A percentile compares a stretch with the other conserved stretches of the same genome.
phyloP scores from a whole-genome alignment of 2,113 vertebrate genomes.

The Psilopogon haemacephalus region DNA sequence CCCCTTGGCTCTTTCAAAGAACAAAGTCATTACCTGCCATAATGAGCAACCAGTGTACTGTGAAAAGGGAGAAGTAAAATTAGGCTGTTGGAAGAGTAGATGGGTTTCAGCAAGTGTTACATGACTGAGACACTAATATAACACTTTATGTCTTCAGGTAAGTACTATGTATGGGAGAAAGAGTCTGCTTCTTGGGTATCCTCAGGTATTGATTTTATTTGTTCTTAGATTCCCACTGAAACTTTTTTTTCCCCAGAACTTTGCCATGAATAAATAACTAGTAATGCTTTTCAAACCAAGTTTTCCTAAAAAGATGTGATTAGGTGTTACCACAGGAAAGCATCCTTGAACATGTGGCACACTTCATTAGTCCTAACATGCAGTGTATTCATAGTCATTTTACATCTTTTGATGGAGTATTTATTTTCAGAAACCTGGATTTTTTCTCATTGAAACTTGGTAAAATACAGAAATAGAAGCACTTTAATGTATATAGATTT shows the following conservation, averaged over 20 bases:
- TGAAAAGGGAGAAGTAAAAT: neutral
- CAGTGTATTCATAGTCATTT: neutral
- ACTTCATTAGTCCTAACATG: neutral
- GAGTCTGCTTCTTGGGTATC: neutral
- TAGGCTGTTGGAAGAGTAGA: neutral
- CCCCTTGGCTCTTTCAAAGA: neutral
- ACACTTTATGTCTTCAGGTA: neutral
- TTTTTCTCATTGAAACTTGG: neutral
- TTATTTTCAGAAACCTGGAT: neutral
- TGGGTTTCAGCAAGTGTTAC: neutral
- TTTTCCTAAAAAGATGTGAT: neutral
- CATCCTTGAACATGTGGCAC: neutral
- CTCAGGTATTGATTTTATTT: neutral
- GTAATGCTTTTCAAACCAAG: neutral
- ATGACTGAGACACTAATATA: neutral
- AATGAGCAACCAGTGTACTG: neutral
- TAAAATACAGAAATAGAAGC: neutral
- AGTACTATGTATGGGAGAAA: neutral
- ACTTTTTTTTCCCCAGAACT: neutral
- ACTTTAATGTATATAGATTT: neutral
- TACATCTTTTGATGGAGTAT: neutral
- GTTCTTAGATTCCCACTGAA: neutral
- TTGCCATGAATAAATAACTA: neutral
- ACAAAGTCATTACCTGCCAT: neutral
- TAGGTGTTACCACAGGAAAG: neutral